Conservation (phyloP, 2,888 invertebrate genomes). For the Leptinotarsa tumamoca region DNA sequence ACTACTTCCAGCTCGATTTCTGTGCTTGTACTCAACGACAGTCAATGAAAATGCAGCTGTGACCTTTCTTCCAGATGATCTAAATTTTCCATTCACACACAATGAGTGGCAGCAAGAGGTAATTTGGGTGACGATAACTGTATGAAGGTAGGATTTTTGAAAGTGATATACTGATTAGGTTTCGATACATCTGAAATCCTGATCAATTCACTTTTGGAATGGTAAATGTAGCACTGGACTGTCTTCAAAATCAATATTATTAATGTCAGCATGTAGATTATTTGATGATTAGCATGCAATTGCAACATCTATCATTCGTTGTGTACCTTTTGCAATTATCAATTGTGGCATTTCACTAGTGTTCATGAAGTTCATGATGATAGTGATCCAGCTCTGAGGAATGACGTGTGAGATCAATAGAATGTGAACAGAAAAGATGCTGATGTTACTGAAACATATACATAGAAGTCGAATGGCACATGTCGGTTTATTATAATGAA, state of each 20-base stretch:
- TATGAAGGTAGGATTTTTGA: neutral
- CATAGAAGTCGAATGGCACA: too few species aligned
- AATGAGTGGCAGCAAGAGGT: neutral
- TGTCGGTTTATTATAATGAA: too few species aligned
- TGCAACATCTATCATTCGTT: too few species aligned
- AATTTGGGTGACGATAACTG: neutral
- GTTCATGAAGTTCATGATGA: too few species aligned
- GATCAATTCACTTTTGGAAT: neutral
- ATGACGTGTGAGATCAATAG: too few species aligned
- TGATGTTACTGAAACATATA: too few species aligned
- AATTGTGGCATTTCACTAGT: too few species aligned
- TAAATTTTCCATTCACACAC: neutral
- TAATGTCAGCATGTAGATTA: too few species aligned
- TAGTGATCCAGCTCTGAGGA: too few species aligned
- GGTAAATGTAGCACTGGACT: neutral
- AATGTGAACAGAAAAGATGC: too few species aligned
- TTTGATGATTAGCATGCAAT: too few species aligned
- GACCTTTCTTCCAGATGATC: neutral
- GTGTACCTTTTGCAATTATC: too few species aligned
- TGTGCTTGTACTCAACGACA: neutral
- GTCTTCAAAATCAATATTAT: neutral
- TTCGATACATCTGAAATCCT: neutral
- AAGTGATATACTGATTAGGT: neutral
- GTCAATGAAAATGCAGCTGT: neutral
- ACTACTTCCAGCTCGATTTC: neutral